Conservation (phyloP, 1,140 invertebrate species). For the Semibalanus balanoides region DNA sequence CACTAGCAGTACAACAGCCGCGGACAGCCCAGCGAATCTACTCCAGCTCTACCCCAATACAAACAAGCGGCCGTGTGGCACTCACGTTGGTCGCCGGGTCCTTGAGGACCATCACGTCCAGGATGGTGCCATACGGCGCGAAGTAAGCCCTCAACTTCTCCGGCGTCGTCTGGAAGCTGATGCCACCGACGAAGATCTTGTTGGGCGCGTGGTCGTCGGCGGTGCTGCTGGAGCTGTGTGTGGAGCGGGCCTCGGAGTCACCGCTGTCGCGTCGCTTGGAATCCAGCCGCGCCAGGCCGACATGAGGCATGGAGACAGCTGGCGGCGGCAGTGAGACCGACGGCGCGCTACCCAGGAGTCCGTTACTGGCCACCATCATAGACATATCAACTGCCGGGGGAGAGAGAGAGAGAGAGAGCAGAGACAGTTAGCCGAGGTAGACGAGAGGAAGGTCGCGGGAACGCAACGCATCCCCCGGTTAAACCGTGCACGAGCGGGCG, state of each 20-base stretch:
- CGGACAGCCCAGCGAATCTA: background rate
- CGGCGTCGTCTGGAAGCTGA: constrained; percentile 80
- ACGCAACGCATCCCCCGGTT: no score
- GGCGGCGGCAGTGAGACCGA: background rate
- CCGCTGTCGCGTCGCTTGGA: background rate
- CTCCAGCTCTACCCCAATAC: background rate
- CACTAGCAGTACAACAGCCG: background rate
- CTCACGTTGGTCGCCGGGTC: constrained; percentile 80
- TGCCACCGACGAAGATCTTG: constrained; percentile 77
- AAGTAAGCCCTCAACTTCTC: constrained; percentile 82
- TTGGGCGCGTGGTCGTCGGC: constrained; percentile 57
- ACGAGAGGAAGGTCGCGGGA: no score
- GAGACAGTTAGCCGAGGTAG: no score
- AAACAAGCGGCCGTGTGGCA: background rate
- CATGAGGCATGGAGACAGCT: background rate
- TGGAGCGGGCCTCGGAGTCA: background rate
- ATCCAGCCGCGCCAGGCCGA: background rate
- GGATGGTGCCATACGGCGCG: constrained; percentile 75
- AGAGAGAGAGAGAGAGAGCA: no score
- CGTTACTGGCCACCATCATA: background rate
- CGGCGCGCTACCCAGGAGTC: background rate
- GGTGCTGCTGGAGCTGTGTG: constrained; percentile 3
- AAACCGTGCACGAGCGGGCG: no score
- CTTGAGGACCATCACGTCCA: constrained; percentile 88
- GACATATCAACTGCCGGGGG: background rate